Conservation (phyloP, 2,888 invertebrate species). For the Cryptus viduatorius region DNA sequence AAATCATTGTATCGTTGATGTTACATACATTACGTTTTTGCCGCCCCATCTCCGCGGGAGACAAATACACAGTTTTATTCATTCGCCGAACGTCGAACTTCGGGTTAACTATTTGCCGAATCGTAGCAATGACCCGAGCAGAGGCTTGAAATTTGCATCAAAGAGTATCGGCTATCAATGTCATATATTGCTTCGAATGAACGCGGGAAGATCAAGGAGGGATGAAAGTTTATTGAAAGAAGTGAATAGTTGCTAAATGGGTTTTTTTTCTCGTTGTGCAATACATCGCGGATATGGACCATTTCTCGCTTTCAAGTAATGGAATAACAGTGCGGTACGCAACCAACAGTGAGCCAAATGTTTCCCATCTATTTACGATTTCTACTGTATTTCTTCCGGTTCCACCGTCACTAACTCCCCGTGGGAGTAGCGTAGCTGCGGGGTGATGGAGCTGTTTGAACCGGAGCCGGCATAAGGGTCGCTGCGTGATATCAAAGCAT, state of each 20-base stretch:
- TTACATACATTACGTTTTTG: no score
- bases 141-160: no score
- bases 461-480: slow-evolving; percentile 53
- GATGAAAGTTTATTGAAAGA: not conserved
- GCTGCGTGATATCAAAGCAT: slow-evolving; percentile 79
- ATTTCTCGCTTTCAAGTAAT: not conserved
- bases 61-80: no score
- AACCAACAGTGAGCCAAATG: not conserved
- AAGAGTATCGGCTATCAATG: no score
- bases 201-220: no score
- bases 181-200: no score
- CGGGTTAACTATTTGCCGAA: no score
- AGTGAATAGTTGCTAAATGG: not conserved
- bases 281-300: not conserved
- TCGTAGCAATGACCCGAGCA: no score
- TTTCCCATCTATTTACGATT: not conserved
- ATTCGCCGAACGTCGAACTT: no score
- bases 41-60: no score
- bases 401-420: slow-evolving; percentile 16
- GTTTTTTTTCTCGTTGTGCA: not conserved
- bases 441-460: slow-evolving; percentile 40
- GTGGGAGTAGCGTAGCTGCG: not conserved
- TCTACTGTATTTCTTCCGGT: not conserved
- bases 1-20: no score
- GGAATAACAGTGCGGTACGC: not conserved